phyloP scores from a whole-genome alignment of 2,797 vertebrate genomes.

The Micropoecilia bifurca region DNA sequence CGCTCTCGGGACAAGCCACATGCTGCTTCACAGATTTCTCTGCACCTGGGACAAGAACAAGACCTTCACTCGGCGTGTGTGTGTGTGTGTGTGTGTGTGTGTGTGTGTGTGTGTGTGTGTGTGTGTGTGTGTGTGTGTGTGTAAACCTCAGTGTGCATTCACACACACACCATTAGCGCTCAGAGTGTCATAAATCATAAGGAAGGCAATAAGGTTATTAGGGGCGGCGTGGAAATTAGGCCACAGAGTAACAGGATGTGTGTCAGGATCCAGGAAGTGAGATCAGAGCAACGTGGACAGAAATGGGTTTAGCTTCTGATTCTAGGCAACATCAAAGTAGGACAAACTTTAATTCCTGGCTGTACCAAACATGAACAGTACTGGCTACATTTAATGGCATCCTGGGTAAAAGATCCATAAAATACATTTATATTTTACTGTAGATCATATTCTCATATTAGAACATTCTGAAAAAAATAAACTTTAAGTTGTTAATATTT shows the following conservation, averaged over 20 bases:
- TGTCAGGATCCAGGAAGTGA: slow-evolving; percentile 1
- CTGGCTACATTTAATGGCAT: neutral
- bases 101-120: too few relatives aligned
- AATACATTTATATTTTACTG: neutral
- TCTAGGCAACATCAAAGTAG: neutral
- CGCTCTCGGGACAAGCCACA: slow-evolving; percentile 85
- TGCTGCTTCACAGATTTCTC: slow-evolving; percentile 82
- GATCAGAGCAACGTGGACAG: neutral
- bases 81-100: slow-evolving; percentile 5
- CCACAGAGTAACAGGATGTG: slow-evolving; percentile 19
- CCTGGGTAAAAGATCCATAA: neutral
- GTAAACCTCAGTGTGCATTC: neutral
- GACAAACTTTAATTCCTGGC: neutral
- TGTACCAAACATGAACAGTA: neutral
- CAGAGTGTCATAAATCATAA: slow-evolving; percentile 24
- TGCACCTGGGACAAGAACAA: slow-evolving; percentile 78
- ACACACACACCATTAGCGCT: slow-evolving; percentile 4
- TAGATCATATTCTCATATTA: neutral
- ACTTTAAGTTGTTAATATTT: neutral
- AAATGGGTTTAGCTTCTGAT: neutral
- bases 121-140: neutral
- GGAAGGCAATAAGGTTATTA: slow-evolving; percentile 23
- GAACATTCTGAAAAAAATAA: neutral
- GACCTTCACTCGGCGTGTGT: slow-evolving; percentile 56
- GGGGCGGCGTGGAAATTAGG: slow-evolving; percentile 14